These are phyloP conservation scores for Laticauda laticaudata DNA, from an alignment of 2,113 vertebrate genomes.

Conservation along the genomic window DNA sequence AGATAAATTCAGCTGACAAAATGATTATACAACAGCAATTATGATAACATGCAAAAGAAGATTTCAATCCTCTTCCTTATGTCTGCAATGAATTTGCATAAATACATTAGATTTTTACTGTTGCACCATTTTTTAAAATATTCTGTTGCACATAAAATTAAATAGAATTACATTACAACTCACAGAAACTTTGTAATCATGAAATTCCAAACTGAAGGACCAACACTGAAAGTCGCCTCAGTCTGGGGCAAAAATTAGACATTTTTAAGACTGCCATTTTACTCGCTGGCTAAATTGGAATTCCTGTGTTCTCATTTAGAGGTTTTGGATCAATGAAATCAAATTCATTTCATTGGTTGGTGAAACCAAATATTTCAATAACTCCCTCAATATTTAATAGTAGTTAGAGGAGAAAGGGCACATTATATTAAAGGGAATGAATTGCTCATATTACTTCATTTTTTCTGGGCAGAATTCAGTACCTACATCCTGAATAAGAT, in stretches of 20 bases:
- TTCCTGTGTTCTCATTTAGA: background rate
- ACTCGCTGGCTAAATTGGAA: background rate
- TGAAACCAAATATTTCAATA: background rate
- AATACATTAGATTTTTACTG: background rate
- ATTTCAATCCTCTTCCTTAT: background rate
- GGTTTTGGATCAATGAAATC: background rate
- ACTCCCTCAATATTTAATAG: background rate
- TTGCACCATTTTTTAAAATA: background rate
- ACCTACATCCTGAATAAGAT: background rate
- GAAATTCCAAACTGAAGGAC: background rate
- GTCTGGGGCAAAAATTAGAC: background rate
- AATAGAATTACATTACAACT: background rate
- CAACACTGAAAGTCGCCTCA: background rate
- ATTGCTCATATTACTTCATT: background rate
- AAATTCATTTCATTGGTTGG: background rate
- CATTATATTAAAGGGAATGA: background rate
- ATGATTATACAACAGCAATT: background rate
- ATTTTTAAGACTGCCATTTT: background rate
- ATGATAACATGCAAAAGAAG: background rate
- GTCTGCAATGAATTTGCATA: background rate
- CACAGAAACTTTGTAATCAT: background rate
- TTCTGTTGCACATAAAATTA: background rate
- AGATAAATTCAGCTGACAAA: background rate
- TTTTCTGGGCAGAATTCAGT: background rate
- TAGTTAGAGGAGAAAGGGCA: background rate